phyloP scores from a whole-genome alignment of 2,888 invertebrate genomes.

The Scaeva pyrastri region DNA sequence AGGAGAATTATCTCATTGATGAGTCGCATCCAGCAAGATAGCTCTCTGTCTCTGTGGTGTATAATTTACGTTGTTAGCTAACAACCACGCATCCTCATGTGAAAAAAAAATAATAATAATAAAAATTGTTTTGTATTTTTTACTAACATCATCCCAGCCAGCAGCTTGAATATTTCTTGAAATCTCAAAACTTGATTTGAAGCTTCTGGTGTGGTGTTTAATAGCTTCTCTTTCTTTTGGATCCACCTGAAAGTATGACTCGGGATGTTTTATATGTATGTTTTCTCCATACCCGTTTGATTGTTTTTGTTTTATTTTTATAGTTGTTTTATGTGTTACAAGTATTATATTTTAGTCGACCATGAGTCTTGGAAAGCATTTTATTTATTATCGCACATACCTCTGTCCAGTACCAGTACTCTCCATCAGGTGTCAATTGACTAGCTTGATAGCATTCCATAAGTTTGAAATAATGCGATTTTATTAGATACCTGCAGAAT shows the following conservation, averaged over 20 bases:
- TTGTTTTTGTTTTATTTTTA: background rate
- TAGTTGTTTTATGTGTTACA: background rate
- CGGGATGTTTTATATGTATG: background rate
- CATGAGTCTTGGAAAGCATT: conserved; percentile 6
- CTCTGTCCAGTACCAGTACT: no score
- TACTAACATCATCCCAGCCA: background rate
- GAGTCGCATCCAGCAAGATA: conserved; percentile 14
- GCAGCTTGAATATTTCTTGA: conserved; percentile 7
- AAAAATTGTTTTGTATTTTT: conserved; percentile 14
- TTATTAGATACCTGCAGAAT: no score
- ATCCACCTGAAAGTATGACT: conserved; percentile 11
- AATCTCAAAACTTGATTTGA: conserved; percentile 8
- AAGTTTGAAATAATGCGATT: background rate
- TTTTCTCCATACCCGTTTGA: conserved; percentile 1
- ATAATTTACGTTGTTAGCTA: conserved; percentile 52
- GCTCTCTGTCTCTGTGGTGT: background rate
- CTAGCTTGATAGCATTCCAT: background rate
- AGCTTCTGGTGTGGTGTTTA: background rate
- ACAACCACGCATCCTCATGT: conserved; percentile 42
- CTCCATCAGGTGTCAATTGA: conserved; percentile 10
- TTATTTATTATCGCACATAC: background rate
- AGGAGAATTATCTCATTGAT: conserved; percentile 68
- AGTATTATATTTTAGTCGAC: conserved; percentile 24
- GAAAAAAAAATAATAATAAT: background rate
- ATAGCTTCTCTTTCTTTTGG: background rate